Evolutionary conservation across 2,888 invertebrate species (phyloP), one percentile per base, ranked within the genome.

Genomic region (Sminthurides aquaticus): DNA sequence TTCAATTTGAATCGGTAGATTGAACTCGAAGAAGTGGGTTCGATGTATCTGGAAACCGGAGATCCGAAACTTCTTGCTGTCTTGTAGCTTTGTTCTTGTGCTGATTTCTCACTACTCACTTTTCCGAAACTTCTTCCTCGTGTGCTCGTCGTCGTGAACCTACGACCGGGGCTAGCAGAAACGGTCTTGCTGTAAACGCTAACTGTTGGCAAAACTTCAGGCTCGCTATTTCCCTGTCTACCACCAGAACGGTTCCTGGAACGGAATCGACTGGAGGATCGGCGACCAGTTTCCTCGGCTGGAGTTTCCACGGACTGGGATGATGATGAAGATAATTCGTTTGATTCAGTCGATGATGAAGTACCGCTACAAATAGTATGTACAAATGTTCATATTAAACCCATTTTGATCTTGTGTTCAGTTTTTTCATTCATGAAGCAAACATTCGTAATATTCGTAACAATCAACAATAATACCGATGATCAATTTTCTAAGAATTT

Each of bases 1-100:
- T 90, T 89, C 54, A 91, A 80, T 78, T 91, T 91, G 75, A 90
- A 87, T 79, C 90, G 89, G 77, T 88, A 89, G 66, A 73, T 73
- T 28, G 74, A 74, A 2, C 71, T 69, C 1, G 74, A 72, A 1
- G 68, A 57, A 0, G 70, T 71, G 18, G 74, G 72, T 54, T 69
- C 63, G 49, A 73, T 69, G 49, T 70, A 55, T 65, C 60, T 49
- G 67, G 26, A 34, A 66, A 63, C 11, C 65, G 60, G 49, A 64
- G 67, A 25, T 27, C 65, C 65, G 24, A 65, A 65, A 27, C 58
- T 27, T 29, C 65, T 54, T 1, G 20, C 62, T 28, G 29, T 34
- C 20, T 52, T 52, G 52, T 52, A 15, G 48, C 52, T 34, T 60
- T 49, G 60, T n/a, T 34, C 60, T 49, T 59, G 54, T 3, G 62